A percentile compares a stretch with the other conserved stretches of the same genome.
Conservation (phyloP, 2,797 vertebrate genomes). For the Knipowitschia caucasica region DNA sequence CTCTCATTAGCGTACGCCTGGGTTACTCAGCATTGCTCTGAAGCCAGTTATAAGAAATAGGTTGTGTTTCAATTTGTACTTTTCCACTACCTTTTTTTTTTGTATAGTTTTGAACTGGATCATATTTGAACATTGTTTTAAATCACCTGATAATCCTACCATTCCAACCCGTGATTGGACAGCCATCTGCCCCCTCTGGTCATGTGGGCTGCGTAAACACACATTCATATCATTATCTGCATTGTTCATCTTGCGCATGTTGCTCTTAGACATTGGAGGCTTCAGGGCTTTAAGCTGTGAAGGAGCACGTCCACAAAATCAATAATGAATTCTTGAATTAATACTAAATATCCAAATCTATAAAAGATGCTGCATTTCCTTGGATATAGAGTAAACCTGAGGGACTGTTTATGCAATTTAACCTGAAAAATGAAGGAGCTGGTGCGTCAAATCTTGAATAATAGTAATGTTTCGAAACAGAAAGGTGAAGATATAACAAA, state of each 20-base stretch:
- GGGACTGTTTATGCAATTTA: neutral
- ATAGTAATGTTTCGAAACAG: neutral
- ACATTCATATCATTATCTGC: conserved; percentile 3
- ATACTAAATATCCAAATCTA: too few relatives aligned
- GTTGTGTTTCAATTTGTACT: too few relatives aligned
- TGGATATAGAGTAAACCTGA: neutral
- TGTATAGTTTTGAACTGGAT: too few relatives aligned
- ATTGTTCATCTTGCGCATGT: neutral
- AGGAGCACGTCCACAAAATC: neutral
- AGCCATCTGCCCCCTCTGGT: too few relatives aligned
- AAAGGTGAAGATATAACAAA: neutral
- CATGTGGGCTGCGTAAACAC: conserved; percentile 9
- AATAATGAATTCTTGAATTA: neutral
- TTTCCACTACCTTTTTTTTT: too few relatives aligned
- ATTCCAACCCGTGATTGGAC: too few relatives aligned
- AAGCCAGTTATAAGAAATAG: too few relatives aligned
- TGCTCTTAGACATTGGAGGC: neutral
- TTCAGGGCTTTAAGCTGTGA: neutral
- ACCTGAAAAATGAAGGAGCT: too few relatives aligned
- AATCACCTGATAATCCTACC: too few relatives aligned
- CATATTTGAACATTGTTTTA: too few relatives aligned
- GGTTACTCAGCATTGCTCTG: too few relatives aligned
- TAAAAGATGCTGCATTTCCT: conserved; percentile 5
- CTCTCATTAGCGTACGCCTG: too few relatives aligned
- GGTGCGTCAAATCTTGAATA: neutral